Percentiles rank a stretch among this genome's conserved stretches.
These are phyloP conservation scores for Chromis chromis DNA, from an alignment of 2,797 vertebrate species.

Conservation along the genomic window DNA sequence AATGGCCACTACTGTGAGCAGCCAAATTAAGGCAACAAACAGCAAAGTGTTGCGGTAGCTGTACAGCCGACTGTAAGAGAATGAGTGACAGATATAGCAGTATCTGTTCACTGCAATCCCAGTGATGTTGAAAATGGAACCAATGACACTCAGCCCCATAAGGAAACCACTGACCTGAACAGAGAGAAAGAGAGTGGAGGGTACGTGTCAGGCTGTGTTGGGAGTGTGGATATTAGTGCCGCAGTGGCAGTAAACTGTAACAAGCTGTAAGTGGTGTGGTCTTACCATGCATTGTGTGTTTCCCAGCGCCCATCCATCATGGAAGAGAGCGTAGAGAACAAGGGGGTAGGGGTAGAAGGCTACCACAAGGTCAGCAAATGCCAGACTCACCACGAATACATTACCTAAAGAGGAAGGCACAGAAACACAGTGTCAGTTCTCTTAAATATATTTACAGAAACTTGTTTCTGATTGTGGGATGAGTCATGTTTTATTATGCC, in stretches of 20 bases:
- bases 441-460: constrained; percentile 16
- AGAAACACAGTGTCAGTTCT: constrained; percentile 14
- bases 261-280: background rate
- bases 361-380: constrained; percentile 86
- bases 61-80: constrained; percentile 86
- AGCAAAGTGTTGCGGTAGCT: constrained; percentile 86
- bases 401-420: constrained; percentile 77
- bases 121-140: constrained; percentile 90
- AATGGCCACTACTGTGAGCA: constrained; percentile 85
- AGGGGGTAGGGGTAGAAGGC: constrained; percentile 87
- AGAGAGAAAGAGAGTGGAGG: constrained; percentile 13
- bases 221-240: background rate
- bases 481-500: constrained; percentile 22
- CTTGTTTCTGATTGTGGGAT: background rate
- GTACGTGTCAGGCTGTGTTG: constrained; percentile 14
- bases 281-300: constrained; percentile 86
- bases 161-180: constrained; percentile 86
- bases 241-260: constrained; percentile 2
- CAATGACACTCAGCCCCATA: constrained; percentile 89
- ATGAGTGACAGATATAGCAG: constrained; percentile 90
- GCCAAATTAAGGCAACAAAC: constrained; percentile 87
- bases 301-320: constrained; percentile 86
- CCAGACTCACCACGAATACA: constrained; percentile 87
- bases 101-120: constrained; percentile 89
- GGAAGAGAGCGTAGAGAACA: constrained; percentile 86